These are phyloP conservation scores for Pecten maximus DNA, from an alignment of 2,888 invertebrate species.

Conservation along the genomic window DNA sequence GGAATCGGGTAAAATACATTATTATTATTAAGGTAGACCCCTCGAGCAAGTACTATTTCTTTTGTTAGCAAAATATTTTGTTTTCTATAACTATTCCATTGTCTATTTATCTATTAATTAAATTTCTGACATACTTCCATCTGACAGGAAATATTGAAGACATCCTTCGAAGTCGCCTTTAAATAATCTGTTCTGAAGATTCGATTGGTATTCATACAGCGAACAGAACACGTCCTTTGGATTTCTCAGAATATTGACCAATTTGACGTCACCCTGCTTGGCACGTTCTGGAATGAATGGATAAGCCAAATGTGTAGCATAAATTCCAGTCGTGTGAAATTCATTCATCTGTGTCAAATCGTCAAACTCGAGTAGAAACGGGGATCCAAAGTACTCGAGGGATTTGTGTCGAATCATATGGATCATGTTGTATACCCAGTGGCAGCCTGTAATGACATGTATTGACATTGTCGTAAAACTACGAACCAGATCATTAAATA, in stretches of 20 bases:
- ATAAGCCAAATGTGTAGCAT: neutral
- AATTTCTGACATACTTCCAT: neutral
- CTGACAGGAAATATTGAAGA: neutral
- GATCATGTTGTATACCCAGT: slow-evolving; percentile 4
- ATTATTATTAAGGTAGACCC: no score
- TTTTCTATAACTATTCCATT: no score
- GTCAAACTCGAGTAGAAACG: neutral
- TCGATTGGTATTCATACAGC: neutral
- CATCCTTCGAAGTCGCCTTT: neutral
- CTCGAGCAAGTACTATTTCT: no score
- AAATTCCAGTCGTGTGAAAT: neutral
- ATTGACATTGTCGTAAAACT: no score
- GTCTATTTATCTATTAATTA: no score
- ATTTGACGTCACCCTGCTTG: neutral
- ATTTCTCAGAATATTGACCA: neutral
- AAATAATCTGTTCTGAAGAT: neutral
- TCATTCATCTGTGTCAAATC: neutral
- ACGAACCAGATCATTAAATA: no score
- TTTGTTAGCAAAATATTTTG: no score
- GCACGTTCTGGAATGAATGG: neutral
- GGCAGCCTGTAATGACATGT: neutral
- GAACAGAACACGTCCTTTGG: neutral
- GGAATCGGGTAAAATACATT: no score
- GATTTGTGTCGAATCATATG: neutral
- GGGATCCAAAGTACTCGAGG: neutral